Evolutionary conservation across 2,888 invertebrate species (phyloP), one percentile per base, ranked within the genome.

Genomic region (Meloe dianella): DNA sequence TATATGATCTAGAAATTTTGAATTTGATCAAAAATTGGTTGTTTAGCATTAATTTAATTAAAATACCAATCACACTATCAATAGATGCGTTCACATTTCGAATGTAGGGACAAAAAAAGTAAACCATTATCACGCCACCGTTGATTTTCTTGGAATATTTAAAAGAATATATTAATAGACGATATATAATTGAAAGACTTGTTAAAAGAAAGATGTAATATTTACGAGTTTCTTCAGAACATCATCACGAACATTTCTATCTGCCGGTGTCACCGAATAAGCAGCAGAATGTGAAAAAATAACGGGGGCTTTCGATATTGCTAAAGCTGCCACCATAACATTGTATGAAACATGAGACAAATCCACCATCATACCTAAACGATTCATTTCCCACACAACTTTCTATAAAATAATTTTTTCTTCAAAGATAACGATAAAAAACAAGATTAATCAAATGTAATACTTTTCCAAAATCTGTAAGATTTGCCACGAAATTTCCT

Each of bases 111-210:
- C 86, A 87, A 80, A 88, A 91, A 80, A 92, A 92, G 79, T 91
- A 92, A 10, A 92, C 89, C 92, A 92, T 92, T 2, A 92, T 89
- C 30, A 92, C 85, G 3, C 92, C 92, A 29, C 88, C 86, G 73
- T 91, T 92, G 70, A 84, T 82, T 84, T 87, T 88, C 89, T 90
- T 82, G 27, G 83, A 64, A 57, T 17, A 47, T 6, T 38, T 60
- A 9, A 35, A 35, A 3, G 7, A 30, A 30, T 35, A 12, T 12
- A 12, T 35, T 12, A 10, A 12, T 12, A 4, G 35, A n/a, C n/a
- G n/a, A n/a, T n/a, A n/a, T n/a, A n/a, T n/a, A n/a, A n/a, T n/a
- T n/a, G n/a, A n/a, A n/a, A n/a, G n/a, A n/a, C n/a, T 35, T 14
- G 27, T 57, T 57, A 65, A 20, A 20, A 47, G 10, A 12, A 54